Base-by-base conservation (phyloP, 2,113 vertebrate species). In the Salvelinus namaycush region DNA sequence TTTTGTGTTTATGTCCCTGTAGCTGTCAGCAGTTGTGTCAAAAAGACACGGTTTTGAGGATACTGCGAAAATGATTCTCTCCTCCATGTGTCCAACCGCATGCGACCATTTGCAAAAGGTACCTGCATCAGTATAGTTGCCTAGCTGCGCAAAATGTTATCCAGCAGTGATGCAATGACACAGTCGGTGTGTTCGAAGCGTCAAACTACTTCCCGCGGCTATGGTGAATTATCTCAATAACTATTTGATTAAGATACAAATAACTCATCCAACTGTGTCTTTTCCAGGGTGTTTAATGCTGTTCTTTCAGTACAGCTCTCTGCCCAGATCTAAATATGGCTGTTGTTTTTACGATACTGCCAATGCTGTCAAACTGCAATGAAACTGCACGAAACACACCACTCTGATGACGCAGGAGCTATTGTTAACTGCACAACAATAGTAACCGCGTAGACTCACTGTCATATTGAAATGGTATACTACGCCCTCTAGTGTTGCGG, bases 311-410 rank as follows among this genome's bases (percentile, higher is more conserved):
- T 44, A 26, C 77, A 72, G 75, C 72, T 75, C 65, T 74, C 76
- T 75, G 77, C 75, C 79, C 75, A 74, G 71, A 75, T 84, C 76
- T 78, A 73, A 87, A 86, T 70, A 85, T 83, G 76, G 70, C 85
- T 75, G 78, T 77, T 69, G 80, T 87, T 86, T 68, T 70, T 79
- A 76, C 73, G 76, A 88, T 90, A 87, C 84, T 90, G 89, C 90
- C 90, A 88, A 92, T 90, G 89, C 85, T 74, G 91, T 83, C 79
- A 85, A 90, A 91, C 81, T 75, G 82, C 83, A 87, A 86, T 87
- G 79, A 81, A 82, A 87, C 74, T 66, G 67, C 82, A 89, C 88
- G 87, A 88, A 88, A 91, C 86, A 81, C 27, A 12, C 79, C 24
- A 82, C 77, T 84, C 75, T 79, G 34, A 82, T 88, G 86, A 89